A percentile compares a stretch with the other conserved stretches of the same genome.
Conservation (phyloP, 2,888 invertebrate species). For the Polymixis flavicincta region DNA sequence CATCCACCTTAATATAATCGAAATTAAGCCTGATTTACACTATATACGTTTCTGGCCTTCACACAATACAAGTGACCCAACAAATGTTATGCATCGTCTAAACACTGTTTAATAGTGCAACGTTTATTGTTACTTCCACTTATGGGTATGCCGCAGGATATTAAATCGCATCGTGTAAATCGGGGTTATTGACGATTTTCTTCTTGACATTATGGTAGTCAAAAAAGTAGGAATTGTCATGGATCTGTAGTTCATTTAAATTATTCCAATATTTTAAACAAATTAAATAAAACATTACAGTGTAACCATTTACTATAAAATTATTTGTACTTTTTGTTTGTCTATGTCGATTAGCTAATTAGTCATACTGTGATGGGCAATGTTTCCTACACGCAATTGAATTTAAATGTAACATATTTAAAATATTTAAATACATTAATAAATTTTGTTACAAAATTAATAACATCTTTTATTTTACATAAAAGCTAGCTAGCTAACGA, state of each 20-base stretch:
- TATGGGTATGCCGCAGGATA: not conserved
- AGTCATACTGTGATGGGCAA: slow-evolving; percentile 31
- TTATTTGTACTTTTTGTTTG: slow-evolving; percentile 18
- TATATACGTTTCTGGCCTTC: too few species aligned
- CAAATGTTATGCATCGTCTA: not conserved
- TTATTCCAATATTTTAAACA: slow-evolving; percentile 28
- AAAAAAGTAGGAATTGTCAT: not conserved
- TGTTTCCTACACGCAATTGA: slow-evolving; percentile 49
- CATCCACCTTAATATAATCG: not conserved
- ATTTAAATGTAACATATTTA: slow-evolving; percentile 70
- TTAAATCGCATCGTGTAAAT: not conserved
- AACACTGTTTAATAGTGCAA: not conserved
- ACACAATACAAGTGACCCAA: not conserved
- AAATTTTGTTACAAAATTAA: slow-evolving; percentile 79
- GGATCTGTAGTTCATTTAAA: slow-evolving; percentile 1
- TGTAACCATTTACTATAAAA: slow-evolving; percentile 17
- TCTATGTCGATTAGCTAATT: slow-evolving; percentile 28
- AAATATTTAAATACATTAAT: slow-evolving; percentile 79
- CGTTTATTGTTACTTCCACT: not conserved
- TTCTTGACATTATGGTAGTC: not conserved
- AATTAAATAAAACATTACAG: slow-evolving; percentile 18
- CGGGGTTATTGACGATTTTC: too few species aligned
- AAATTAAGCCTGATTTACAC: not conserved
- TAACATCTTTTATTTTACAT: not conserved
- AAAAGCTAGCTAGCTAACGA: too few species aligned